A percentile compares a stretch with the other conserved stretches of the same genome.
Evolutionary conservation across 1,140 invertebrate genomes (phyloP).

Genomic region (Dysdera silvatica): DNA sequence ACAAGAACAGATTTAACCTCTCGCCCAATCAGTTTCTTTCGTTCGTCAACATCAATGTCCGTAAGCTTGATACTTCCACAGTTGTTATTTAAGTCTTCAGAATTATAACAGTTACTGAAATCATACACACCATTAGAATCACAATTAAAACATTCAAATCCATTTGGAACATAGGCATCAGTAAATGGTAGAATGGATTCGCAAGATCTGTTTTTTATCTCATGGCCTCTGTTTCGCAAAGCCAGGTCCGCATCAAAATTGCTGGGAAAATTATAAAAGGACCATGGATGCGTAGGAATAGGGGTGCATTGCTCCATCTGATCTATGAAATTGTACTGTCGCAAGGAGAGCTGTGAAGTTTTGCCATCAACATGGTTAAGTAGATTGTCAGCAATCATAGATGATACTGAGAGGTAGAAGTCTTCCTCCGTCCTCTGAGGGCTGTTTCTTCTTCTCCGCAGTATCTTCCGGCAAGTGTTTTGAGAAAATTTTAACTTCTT

Average conservation of each 20-base stretch:
- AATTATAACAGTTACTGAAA: no score
- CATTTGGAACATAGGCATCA: no score
- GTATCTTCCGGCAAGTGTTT: neutral
- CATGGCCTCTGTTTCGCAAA: neutral
- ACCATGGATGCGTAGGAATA: neutral
- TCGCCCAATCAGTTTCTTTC: neutral
- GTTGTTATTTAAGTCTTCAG: no score
- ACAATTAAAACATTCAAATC: no score
- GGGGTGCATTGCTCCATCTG: neutral
- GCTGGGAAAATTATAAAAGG: neutral
- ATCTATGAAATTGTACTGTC: neutral
- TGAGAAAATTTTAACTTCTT: neutral
- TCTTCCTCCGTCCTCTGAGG: constrained; percentile 42
- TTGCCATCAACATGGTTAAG: constrained; percentile 57
- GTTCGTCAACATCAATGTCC: neutral
- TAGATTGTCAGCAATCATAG: constrained; percentile 58
- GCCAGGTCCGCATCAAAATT: neutral
- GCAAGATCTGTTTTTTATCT: neutral
- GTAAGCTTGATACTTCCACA: no score
- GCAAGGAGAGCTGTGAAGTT: constrained; percentile 31
- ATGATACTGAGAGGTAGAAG: constrained; percentile 53
- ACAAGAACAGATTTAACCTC: neutral
- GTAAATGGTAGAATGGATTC: no score
- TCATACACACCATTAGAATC: no score
- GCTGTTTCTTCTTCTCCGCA: neutral